Conservation (phyloP, 1,140 invertebrate genomes). For the Papilio polyxenes region DNA sequence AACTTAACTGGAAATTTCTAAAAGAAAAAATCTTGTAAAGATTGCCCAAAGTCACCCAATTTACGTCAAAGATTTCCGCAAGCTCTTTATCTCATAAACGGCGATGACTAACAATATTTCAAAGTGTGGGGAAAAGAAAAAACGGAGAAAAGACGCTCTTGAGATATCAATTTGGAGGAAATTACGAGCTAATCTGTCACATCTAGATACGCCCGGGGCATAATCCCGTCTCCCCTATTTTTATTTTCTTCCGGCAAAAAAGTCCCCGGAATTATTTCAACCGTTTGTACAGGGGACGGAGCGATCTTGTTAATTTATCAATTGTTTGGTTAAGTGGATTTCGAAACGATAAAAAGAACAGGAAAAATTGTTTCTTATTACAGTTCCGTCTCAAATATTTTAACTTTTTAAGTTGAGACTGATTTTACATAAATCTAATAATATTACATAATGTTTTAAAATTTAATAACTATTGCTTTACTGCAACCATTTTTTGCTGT, state of each 20-base stretch:
- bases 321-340: constrained; percentile 58
- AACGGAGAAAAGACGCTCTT: constrained; percentile 54
- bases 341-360: constrained; percentile 42
- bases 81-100: constrained; percentile 51
- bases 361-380: constrained; percentile 14
- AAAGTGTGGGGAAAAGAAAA: constrained; percentile 46
- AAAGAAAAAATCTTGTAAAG: background rate
- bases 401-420: no score
- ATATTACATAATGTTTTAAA: no score
- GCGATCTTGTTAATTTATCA: constrained; percentile 69
- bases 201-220: constrained; percentile 64
- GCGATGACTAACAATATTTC: constrained; percentile 68
- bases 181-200: constrained; percentile 77
- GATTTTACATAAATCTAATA: no score
- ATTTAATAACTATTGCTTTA: no score
- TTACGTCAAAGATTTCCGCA: constrained; percentile 61
- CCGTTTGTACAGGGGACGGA: constrained; percentile 48
- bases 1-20: background rate
- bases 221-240: constrained; percentile 63
- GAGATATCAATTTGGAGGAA: constrained; percentile 76
- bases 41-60: constrained; percentile 50
- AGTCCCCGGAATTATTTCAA: constrained; percentile 40
- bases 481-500: no score
- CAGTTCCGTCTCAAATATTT: background rate
- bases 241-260: constrained; percentile 60